phyloP scores from a whole-genome alignment of 2,797 vertebrate genomes.

The Heliangelus exortis region DNA sequence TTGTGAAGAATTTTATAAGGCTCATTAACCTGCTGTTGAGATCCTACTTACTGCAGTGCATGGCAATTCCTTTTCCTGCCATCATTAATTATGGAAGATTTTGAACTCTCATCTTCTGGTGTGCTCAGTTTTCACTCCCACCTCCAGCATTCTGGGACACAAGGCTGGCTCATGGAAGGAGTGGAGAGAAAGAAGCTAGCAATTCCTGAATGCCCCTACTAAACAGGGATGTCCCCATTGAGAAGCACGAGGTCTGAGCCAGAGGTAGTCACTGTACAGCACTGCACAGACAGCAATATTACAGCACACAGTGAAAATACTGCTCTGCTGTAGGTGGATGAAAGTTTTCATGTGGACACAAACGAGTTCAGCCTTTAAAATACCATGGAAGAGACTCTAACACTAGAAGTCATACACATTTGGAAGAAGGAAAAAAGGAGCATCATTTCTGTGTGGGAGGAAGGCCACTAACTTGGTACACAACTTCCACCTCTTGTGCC shows the following conservation, averaged over 20 bases:
- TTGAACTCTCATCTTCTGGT: not conserved
- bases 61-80: not conserved
- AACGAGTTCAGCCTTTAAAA: slow-evolving; percentile 27
- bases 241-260: not conserved
- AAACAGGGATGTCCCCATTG: not conserved
- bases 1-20: not conserved
- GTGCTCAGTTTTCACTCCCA: not conserved
- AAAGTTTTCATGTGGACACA: not conserved
- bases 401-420: not conserved
- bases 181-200: not conserved
- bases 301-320: not conserved
- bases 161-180: not conserved
- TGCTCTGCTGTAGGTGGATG: not conserved
- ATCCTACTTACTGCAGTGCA: not conserved
- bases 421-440: not conserved
- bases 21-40: not conserved
- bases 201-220: not conserved
- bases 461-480: not conserved
- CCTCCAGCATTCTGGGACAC: not conserved
- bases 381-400: not conserved
- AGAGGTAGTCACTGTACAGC: not conserved
- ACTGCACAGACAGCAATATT: not conserved
- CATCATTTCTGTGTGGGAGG: not conserved
- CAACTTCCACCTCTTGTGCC: not conserved
- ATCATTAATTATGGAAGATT: not conserved